Base-by-base conservation (phyloP, 1,140 invertebrate genomes). In the Drosophila orena region DNA sequence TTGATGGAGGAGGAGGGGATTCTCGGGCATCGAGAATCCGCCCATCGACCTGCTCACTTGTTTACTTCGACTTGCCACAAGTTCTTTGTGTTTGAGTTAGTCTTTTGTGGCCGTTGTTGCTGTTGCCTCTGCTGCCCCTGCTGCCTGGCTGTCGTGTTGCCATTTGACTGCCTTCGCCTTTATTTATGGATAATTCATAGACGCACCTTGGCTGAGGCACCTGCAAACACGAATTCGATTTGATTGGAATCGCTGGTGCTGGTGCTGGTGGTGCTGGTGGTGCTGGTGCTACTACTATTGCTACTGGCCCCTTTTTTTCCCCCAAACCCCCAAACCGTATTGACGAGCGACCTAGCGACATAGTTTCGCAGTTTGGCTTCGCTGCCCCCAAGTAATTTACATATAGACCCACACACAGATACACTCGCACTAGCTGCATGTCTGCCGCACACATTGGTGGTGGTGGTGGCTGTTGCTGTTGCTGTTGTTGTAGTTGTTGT, bases 351-450 rank as follows among this genome's bases (percentile, higher is more conserved):
- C 83, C 83, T 81, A 86, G 79, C 83, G 81, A 86, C 81, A 86
- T 83, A 86, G 81, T 88, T 86, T 84, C 74, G 55, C 59, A 74
- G 50, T 81, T 71, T 72, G 49, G 72, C 73, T 56, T 76, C 71
- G 58, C 76, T 77, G 78, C 79, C 78, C 75, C 78, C 73, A 73
- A 81, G 79, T 88, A 83, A 86, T 86, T 88, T 86, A 77, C 81
- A 86, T 86, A 78, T 34, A 61, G 38, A 71, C 52, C 35, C 38
- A 68, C 42, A 43, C 37, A 43, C 37, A 49, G 40, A 50, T 43
- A 80, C 57, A 10, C 44, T 4, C 3, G 7, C 12, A 38, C 27
- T n/a, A 22, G 56, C 47, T 77, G 60, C 79, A 69, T 74, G 68
- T 61, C 59, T 65, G 66, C 47, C 42, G 10, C 20, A 20, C 10